Conservation (phyloP, 2,797 vertebrate genomes). For the Phylloscopus collybita region DNA sequence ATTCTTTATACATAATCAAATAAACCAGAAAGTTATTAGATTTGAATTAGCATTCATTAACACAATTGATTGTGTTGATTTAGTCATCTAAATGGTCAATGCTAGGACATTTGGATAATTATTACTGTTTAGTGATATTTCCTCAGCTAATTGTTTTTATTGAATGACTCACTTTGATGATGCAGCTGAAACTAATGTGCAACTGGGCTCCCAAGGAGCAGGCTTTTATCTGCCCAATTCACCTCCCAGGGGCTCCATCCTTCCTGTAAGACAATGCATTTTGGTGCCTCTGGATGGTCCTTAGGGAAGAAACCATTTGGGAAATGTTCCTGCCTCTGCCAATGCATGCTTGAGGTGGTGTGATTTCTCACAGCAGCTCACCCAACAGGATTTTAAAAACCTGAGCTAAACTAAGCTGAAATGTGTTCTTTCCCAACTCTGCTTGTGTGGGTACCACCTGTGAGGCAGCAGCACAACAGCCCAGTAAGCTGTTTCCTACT, state of each 20-base stretch:
- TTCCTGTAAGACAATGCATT: not conserved
- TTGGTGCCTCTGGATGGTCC: not conserved
- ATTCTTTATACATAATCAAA: slow-evolving; percentile 61
- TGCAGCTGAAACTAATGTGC: slow-evolving; percentile 44
- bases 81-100: slow-evolving; percentile 73
- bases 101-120: slow-evolving; percentile 74
- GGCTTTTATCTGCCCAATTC: not conserved
- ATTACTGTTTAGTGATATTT: slow-evolving; percentile 64
- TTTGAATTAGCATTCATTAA: slow-evolving; percentile 74
- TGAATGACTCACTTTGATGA: slow-evolving; percentile 70
- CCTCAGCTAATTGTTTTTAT: slow-evolving; percentile 74
- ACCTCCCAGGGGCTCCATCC: not conserved
- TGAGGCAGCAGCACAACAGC: not conserved
- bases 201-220: not conserved
- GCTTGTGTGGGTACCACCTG: not conserved
- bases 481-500: not conserved
- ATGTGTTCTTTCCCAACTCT: not conserved
- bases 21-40: slow-evolving; percentile 66
- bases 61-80: slow-evolving; percentile 72
- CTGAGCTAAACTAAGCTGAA: not conserved
- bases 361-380: not conserved
- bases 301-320: not conserved
- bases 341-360: not conserved
- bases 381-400: not conserved
- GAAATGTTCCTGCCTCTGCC: not conserved